Base-by-base conservation (phyloP, 2,797 vertebrate genomes). In the Fringilla coelebs region DNA sequence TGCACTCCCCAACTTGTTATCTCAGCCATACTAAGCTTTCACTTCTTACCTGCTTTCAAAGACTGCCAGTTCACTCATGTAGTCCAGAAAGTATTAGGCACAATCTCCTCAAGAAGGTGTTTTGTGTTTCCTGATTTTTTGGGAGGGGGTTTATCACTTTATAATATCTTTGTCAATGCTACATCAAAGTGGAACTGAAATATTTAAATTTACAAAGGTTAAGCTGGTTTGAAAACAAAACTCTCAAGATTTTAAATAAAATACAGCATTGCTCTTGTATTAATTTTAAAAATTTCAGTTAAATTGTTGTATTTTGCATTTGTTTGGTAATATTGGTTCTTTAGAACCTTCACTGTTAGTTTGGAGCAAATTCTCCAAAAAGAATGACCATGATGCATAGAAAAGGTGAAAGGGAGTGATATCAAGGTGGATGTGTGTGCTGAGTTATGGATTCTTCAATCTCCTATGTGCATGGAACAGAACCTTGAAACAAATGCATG, bases 21-120 rank as follows among this genome's bases (percentile, higher is more conserved):
- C 97, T 97, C 90, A 97, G 90, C 96, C 81, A 82, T 80, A 92
- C 94, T 97, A 96, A 97, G 96, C 93, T 97, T 97, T 98, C 97
- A 97, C 97, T 97, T 96, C 97, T 96, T 97, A 98, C 95, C 94
- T 96, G 88, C 87, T 95, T 97, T 97, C 97, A 97, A 94, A 96
- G 95, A 96, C 90, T 91, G 93, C 93, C 94, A 97, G 89, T 94
- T 96, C 89, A 93, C 82, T 96, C 95, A 94, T 96, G 94, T 90
- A 96, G 96, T 96, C 94, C 91, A 91, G 82, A 89, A 94, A 95
- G 86, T 85, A 96, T 96, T 38, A 96, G 76, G 51, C 88, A 94
- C 96, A 97, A 97, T 95, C 85, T 97, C 93, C 95, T 95, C 96
- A 97, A 93, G 75, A 96, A 96, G 83, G 65, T 95, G 93, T 91